A percentile compares a stretch with the other conserved stretches of the same genome.
Evolutionary conservation across 2,888 invertebrate genomes (phyloP).

Genomic region (Drosophila neonasuta): DNA sequence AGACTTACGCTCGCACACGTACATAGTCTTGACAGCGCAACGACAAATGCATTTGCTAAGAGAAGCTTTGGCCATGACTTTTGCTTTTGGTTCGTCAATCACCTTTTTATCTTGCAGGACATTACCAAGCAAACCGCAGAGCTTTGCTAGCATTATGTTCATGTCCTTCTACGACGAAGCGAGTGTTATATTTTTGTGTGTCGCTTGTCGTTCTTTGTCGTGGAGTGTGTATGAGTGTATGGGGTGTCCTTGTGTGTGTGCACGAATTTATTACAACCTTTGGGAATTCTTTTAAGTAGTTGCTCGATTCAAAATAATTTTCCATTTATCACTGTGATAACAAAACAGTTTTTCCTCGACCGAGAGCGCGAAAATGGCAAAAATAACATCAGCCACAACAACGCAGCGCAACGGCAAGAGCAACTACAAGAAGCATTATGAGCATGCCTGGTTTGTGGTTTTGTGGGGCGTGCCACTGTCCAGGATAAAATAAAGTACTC

Average conservation of each 20-base stretch:
- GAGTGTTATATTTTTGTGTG: constrained; percentile 24
- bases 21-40: constrained; percentile 23
- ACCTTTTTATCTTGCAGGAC: constrained; percentile 73
- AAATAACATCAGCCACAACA: constrained; percentile 58
- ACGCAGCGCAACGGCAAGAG: constrained; percentile 5
- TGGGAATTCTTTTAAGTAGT: constrained; percentile 80
- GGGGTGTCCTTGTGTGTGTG: constrained; percentile 43
- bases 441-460: constrained; percentile 45
- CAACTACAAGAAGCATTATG: constrained; percentile 53
- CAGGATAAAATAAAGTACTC: constrained; percentile 69
- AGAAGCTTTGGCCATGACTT: constrained; percentile 72
- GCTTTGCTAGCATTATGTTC: constrained; percentile 53
- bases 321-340: constrained; percentile 80
- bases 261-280: constrained; percentile 80
- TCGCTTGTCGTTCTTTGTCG: constrained; percentile 6
- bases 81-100: constrained; percentile 75
- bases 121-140: constrained; percentile 64
- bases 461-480: constrained; percentile 60
- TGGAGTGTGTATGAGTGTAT: constrained; percentile 17
- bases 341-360: constrained; percentile 67
- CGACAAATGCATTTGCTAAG: constrained; percentile 69
- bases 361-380: constrained; percentile 70
- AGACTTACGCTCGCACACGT: not conserved
- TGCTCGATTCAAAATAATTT: constrained; percentile 78
- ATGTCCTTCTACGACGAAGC: constrained; percentile 47